Evolutionary conservation across 2,113 vertebrate species (phyloP), one percentile per base, ranked within the genome.

Genomic region (Dascyllus trimaculatus): DNA sequence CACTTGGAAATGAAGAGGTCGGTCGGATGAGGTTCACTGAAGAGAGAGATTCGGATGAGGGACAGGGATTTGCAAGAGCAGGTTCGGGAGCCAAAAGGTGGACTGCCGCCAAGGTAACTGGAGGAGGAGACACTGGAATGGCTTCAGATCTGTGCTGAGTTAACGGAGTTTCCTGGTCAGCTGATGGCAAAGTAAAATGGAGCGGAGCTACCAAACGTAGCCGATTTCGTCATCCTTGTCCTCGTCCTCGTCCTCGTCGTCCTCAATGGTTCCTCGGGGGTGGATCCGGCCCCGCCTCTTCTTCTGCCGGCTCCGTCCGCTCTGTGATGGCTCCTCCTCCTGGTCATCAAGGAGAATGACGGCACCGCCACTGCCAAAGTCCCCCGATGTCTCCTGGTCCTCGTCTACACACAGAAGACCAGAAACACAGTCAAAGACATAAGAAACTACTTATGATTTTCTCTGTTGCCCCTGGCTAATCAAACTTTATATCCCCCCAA

Each of bases 201-300:
- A 80, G 82, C 18, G 62, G 80, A 95, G 93, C 94, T 95, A 95
- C 94, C 94, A 95, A 81, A 95, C 56, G 68, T 98, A 98, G 82
- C 97, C 97, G 7, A 93, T 96, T 93, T 98, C 97, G 11, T 98
- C 97, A 67, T 98, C 97, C 92, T 97, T 98, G 71, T 98, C 96
- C 0, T 99, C 98, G 0, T 96, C 97, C 88, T 95, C 97, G 0
- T 99, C 97, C 81, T 99, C 98, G 2, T 99, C 97, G 0, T 99
- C 98, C 77, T 97, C 96, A 2, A 96, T 96, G 88, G 95, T 93
- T 35, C 96, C 96, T 66, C 96, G 92, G 88, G 96, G 94, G 32
- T 93, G 96, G 83, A 96, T 91, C 81, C 96, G 94, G 69, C 94
- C 95, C 92, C 95, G 95, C 25, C 96, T 94, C 74, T 94, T 94